Conservation (phyloP, 2,113 vertebrate species). For the Blennius ocellaris region DNA sequence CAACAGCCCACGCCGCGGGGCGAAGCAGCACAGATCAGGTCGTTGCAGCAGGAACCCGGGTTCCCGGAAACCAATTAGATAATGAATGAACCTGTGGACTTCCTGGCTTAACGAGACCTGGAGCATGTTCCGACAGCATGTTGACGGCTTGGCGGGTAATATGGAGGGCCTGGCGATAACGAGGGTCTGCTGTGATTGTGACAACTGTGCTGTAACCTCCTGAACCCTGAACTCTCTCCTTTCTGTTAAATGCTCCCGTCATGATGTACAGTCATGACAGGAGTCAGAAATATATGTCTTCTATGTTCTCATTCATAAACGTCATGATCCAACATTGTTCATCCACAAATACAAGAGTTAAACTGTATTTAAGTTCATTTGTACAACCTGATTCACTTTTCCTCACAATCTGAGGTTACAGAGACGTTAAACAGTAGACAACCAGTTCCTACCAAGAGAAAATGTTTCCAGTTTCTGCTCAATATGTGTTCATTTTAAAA, state of each 20-base stretch:
- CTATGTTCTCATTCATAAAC: not conserved
- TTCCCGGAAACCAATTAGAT: slow-evolving; percentile 63
- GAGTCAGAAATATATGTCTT: not conserved
- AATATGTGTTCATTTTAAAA: no score
- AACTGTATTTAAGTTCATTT: no score
- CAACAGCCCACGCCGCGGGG: slow-evolving; percentile 51
- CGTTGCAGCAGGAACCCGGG: slow-evolving; percentile 48
- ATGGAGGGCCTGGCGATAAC: slow-evolving; percentile 51
- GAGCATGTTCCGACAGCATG: slow-evolving; percentile 49
- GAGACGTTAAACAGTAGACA: no score
- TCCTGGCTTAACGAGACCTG: slow-evolving; percentile 52
- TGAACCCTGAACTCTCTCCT: slow-evolving; percentile 16
- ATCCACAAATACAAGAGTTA: not conserved
- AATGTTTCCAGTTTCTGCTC: no score
- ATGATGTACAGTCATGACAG: not conserved
- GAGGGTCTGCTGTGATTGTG: slow-evolving; percentile 45
- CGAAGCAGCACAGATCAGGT: slow-evolving; percentile 51
- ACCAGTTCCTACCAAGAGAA: no score
- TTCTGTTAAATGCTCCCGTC: not conserved
- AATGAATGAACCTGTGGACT: slow-evolving; percentile 48
- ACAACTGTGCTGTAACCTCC: slow-evolving; percentile 43
- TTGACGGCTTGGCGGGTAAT: slow-evolving; percentile 42
- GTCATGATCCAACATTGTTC: not conserved
- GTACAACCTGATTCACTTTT: not conserved
- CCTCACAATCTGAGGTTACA: no score